Percentiles rank a stretch among this genome's conserved stretches.
phyloP scores from a whole-genome alignment of 2,113 vertebrate species.

The Lontra canadensis region DNA sequence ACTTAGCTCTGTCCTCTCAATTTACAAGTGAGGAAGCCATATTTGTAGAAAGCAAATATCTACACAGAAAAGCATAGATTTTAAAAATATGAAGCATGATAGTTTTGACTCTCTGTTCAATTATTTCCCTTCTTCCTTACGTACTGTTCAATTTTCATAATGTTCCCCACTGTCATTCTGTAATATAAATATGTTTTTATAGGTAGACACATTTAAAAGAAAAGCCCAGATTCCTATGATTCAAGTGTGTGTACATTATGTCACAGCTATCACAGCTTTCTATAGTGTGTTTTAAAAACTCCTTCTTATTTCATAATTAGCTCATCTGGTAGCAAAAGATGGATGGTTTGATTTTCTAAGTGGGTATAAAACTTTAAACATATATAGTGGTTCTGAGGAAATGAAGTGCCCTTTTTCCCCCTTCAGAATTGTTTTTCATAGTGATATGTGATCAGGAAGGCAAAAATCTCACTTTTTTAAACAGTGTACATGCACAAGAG shows the following conservation, averaged over 20 bases:
- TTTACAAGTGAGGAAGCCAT: conserved; percentile 27
- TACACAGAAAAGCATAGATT: not conserved
- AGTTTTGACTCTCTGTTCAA: not conserved
- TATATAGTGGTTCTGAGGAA: conserved; percentile 20
- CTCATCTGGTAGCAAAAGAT: not conserved
- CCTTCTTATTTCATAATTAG: conserved; percentile 48
- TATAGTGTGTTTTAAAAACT: not conserved
- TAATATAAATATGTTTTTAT: not conserved
- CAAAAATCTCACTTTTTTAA: conserved; percentile 65
- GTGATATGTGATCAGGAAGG: conserved; percentile 40
- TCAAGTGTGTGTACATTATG: not conserved
- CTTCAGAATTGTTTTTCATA: conserved; percentile 41
- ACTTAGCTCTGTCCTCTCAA: not conserved
- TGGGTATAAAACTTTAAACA: conserved; percentile 67
- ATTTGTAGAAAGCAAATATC: not conserved
- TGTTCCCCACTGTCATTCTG: not conserved
- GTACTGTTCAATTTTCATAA: conserved; percentile 23
- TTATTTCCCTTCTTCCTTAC: not conserved
- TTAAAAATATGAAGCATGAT: not conserved
- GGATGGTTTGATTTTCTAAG: conserved; percentile 54
- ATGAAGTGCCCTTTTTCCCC: not conserved
- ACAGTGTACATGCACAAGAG: conserved; percentile 12
- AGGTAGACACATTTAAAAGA: not conserved
- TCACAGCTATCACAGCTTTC: not conserved
- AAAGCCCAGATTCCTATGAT: not conserved